Base-by-base conservation (phyloP, 2,113 vertebrate species). In the Pampusana beccarii region DNA sequence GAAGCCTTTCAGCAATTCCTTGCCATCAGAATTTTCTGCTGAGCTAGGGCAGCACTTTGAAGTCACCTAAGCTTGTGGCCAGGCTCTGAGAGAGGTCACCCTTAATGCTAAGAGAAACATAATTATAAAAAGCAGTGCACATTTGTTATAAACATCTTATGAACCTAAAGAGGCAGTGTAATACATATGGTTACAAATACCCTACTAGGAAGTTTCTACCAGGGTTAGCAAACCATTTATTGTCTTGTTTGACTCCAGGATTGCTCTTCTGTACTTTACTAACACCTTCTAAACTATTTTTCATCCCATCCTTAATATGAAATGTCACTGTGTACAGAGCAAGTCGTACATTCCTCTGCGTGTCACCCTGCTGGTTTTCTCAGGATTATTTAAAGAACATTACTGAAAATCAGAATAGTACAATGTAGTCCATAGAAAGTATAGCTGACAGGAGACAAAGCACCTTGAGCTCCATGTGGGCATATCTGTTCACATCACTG, bases 1-100 rank as follows among this genome's bases (percentile, higher is more conserved):
- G 89, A 72, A 89, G 80, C 88, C 83, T 40, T 33, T 34, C 92
- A 44, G 86, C 69, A 72, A 33, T 50, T 69, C 56, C 60, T 64
- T 13, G 80, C 67, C 80, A 16, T 42, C 87, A 25, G 84, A 25
- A 36, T 29, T n/a, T 64, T 38, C 80, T 80, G 80, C 85, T 90
- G 85, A 75, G 74, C 88, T 75, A 54, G 28, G 91, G 83, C 51
- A 90, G 65, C 19, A 0, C 94, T 95, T 95, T 93, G 93, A 67
- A 93, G 88, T 64, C 85, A 31, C 56, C 75, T 13, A 18, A 46
- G 48, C 72, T 83, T 7, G 40, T 0, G 13, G 87, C 31, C 75
- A 12, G 77, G 65, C 57, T 91, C 34, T 9, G 57, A 33, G 62
- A 74, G 73, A 40, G 80, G 65, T 65, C 80, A 40, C 2, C 6